phyloP scores from a whole-genome alignment of 2,888 invertebrate species.

The Cecidostiba fungosa region DNA sequence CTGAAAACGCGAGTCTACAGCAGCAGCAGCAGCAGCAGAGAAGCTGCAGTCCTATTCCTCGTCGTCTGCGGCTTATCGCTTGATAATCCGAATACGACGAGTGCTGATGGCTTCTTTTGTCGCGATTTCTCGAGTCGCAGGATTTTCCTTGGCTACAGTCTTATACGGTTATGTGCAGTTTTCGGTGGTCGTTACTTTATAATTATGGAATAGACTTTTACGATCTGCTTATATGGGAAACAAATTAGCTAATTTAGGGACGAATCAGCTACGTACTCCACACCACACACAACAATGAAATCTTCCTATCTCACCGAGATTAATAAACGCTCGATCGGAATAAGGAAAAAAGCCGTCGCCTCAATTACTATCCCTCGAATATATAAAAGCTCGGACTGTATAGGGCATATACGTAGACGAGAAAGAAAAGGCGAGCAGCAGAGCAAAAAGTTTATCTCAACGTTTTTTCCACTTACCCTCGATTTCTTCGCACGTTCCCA shows the following conservation, averaged over 20 bases:
- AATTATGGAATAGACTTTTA: too few species aligned
- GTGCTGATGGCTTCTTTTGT: conserved; percentile 42
- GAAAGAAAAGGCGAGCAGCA: not conserved
- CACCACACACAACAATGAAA: too few species aligned
- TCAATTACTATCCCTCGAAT: not conserved
- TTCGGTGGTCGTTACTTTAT: not conserved
- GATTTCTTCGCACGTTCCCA: conserved; percentile 3
- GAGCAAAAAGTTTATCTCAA: not conserved
- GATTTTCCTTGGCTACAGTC: not conserved
- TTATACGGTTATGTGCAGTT: too few species aligned
- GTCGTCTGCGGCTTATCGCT: conserved; percentile 24
- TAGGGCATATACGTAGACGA: not conserved
- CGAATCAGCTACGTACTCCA: too few species aligned
- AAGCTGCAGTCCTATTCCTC: too few species aligned
- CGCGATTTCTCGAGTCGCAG: too few species aligned
- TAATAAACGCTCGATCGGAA: too few species aligned
- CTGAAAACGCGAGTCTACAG: not conserved
- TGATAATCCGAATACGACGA: conserved; percentile 18
- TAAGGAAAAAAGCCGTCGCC: not conserved
- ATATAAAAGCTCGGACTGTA: not conserved
- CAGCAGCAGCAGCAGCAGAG: not conserved
- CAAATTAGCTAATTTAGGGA: too few species aligned
- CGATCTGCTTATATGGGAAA: too few species aligned
- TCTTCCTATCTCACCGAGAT: too few species aligned
- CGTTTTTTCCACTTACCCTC: not conserved